Evolutionary conservation across 2,113 vertebrate species (phyloP).

Genomic region (Calidris pygmaea): DNA sequence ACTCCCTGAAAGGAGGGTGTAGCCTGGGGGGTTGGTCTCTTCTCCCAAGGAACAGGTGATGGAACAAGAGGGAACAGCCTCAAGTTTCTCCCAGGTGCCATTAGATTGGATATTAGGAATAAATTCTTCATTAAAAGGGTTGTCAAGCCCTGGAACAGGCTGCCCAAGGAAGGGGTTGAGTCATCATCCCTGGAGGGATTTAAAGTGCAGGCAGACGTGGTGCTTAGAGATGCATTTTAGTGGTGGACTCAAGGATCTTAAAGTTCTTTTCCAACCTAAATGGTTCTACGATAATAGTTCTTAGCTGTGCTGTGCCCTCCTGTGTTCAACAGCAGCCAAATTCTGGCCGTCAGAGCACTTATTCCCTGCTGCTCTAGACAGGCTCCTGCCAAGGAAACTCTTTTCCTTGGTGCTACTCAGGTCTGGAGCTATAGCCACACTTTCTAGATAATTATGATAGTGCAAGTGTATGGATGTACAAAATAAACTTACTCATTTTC

Average conservation of each 20-base stretch:
- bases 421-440: neutral
- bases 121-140: neutral
- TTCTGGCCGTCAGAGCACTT: neutral
- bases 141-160: neutral
- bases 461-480: too few species aligned
- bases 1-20: neutral
- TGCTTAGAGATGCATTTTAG: neutral
- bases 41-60: neutral
- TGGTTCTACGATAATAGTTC: fast-evolving
- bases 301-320: neutral
- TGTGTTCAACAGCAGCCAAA: neutral
- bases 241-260: neutral
- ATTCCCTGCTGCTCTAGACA: neutral
- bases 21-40: neutral
- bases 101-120: neutral
- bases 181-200: neutral
- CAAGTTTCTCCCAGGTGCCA: neutral
- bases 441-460: neutral
- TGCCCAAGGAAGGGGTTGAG: neutral
- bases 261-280: neutral
- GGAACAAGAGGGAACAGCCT: neutral
- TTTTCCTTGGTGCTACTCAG: neutral
- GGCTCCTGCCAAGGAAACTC: neutral
- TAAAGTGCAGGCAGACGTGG: neutral
- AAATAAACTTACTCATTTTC: neutral